Evolutionary conservation across 1,140 invertebrate species (phyloP).

Genomic region (Ips typographus): DNA sequence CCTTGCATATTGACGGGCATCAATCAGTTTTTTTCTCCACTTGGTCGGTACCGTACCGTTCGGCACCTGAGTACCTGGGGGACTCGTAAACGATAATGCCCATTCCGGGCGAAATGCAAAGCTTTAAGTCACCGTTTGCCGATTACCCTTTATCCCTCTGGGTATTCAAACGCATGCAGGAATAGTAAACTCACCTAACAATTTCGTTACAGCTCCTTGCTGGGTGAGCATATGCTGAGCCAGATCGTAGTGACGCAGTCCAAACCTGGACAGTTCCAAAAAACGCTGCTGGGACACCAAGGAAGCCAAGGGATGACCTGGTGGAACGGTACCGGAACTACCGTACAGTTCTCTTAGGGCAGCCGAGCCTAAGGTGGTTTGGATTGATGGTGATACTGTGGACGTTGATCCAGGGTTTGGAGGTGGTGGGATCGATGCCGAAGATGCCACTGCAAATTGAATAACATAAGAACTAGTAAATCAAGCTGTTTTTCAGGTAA

Average conservation of each 20-base stretch:
- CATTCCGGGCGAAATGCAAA: constrained; percentile 34
- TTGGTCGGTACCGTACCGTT: background rate
- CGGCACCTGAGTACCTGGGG: constrained; percentile 35
- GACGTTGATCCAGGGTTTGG: constrained; percentile 36
- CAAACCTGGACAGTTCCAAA: constrained; percentile 79
- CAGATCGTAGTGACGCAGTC: constrained; percentile 83
- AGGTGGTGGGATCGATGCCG: constrained; percentile 41
- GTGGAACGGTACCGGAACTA: constrained; percentile 54
- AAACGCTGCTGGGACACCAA: constrained; percentile 72
- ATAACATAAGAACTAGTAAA: too few species aligned
- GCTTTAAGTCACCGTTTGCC: constrained; percentile 31
- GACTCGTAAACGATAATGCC: constrained; percentile 41
- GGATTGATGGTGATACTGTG: constrained; percentile 37
- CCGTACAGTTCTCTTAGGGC: constrained; percentile 53
- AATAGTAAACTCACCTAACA: constrained; percentile 68
- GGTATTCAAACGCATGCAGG: background rate
- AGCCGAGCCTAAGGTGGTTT: constrained; percentile 43
- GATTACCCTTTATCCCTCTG: too few species aligned
- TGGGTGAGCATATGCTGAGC: constrained; percentile 85
- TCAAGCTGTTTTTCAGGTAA: too few species aligned
- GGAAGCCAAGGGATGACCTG: constrained; percentile 65
- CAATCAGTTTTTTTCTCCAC: constrained; percentile 15
- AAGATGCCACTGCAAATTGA: constrained; percentile 46
- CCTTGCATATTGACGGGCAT: constrained; percentile 17
- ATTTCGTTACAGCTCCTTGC: constrained; percentile 88